Percentiles rank a stretch among this genome's conserved stretches.
These are phyloP conservation scores for Ictidomys tridecemlineatus DNA, from an alignment of 2,113 vertebrate species.

Conservation along the genomic window DNA sequence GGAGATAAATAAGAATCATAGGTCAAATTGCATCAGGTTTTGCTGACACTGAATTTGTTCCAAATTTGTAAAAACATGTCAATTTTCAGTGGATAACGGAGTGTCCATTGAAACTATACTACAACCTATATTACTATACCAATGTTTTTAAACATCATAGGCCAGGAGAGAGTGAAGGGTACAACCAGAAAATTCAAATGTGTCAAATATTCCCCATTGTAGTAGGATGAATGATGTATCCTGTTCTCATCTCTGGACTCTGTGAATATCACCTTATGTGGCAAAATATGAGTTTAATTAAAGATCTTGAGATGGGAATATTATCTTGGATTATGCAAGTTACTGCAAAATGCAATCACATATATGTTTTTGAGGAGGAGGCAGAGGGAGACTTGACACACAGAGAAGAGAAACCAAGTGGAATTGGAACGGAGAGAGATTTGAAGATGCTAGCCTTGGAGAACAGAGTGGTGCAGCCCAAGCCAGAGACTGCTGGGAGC, in stretches of 20 bases:
- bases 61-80: slow-evolving; percentile 30
- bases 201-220: background rate
- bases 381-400: background rate
- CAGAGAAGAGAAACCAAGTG: background rate
- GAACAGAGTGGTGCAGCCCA: background rate
- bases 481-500: background rate
- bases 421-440: background rate
- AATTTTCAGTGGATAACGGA: background rate
- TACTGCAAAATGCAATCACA: background rate
- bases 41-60: background rate
- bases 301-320: background rate
- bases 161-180: background rate
- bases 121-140: background rate
- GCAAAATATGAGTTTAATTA: background rate
- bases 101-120: background rate
- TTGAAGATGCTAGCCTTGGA: background rate
- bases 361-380: background rate
- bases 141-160: background rate
- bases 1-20: background rate
- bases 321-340: background rate
- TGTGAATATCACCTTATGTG: background rate
- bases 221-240: background rate
- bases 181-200: background rate
- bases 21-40: slow-evolving; percentile 1
- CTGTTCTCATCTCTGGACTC: background rate